These are phyloP conservation scores for Gallinago nigripennis DNA, from an alignment of 2,797 vertebrate species.

Conservation along the genomic window DNA sequence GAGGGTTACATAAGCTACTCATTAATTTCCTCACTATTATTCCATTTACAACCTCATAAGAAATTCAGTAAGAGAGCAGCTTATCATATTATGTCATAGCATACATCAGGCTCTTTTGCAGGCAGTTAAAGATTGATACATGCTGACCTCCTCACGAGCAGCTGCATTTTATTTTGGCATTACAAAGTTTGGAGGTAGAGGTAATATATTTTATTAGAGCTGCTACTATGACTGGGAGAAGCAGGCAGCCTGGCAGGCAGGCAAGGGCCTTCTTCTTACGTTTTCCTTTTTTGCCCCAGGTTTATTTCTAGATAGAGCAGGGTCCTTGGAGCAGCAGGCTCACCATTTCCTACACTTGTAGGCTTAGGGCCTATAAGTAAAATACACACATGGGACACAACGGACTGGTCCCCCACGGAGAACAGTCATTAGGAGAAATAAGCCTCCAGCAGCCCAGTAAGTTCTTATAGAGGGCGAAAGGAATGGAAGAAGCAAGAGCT, in stretches of 20 bases:
- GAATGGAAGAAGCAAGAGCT: background rate
- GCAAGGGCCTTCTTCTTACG: background rate
- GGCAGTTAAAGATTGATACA: background rate
- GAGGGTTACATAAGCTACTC: slow-evolving; percentile 2
- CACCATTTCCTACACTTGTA: background rate
- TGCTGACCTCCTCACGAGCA: background rate
- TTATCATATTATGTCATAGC: background rate
- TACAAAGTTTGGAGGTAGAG: background rate
- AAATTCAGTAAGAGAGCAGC: background rate
- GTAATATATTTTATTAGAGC: background rate
- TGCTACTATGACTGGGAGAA: background rate
- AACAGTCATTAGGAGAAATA: background rate
- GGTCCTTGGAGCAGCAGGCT: background rate
- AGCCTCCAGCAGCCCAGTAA: background rate
- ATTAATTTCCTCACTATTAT: background rate
- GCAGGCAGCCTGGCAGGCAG: background rate
- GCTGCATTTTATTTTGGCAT: background rate
- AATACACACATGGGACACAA: background rate
- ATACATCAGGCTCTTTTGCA: background rate
- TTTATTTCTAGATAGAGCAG: background rate
- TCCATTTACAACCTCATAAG: background rate
- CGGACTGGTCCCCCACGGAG: background rate
- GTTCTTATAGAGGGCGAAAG: background rate
- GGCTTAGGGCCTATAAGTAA: background rate
- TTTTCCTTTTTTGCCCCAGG: background rate